Evolutionary conservation across 2,797 vertebrate genomes (phyloP), one percentile per base, ranked within the genome.

Genomic region (Spheniscus humboldti): DNA sequence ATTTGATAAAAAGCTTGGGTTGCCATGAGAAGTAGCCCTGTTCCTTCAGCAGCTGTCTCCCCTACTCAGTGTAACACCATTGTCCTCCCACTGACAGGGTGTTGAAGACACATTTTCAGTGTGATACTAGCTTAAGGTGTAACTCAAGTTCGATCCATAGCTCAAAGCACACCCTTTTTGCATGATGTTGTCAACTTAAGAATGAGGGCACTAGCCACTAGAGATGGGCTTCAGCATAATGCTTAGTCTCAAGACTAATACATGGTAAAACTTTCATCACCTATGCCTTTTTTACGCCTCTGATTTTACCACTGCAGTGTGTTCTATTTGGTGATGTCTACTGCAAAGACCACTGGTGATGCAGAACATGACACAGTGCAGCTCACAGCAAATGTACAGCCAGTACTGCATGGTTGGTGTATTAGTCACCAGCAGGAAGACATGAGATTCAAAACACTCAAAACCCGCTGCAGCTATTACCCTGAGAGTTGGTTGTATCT

Each of bases 61-160:
- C 14, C 16, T 3, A 10, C 35, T 59, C 39, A n/a, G 18, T 35
- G 18, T 55, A 27, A 53, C 13, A 59, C 27, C 0, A 0, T n/a
- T 86, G 47, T 48, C n/a, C 18, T 82, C 24, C 19, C 15, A 13
- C 18, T 9, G 50, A 7, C 13, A 56, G 14, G 39, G 18, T 57
- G 4, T 37, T 50, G 57, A 73, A 47, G 43, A 27, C 31, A 50
- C 9, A 10, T 81, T 56, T 50, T 71, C 62, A 39, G 28, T 9
- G 2, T 39, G 35, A 17, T 41, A 37, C 17, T 45, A 37, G 28
- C n/a, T 88, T 76, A 57, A 43, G 18, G 11, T 57, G 16, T 69
- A 86, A 43, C 17, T 92, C 20, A 33, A 39, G 35, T 59, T 64
- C 11, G 18, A 8, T 37, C 24, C 5, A 1, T 52, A 79, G 30